Evolutionary conservation across 2,113 vertebrate species (phyloP), one percentile per base, ranked within the genome.

Genomic region (Hepsetus odoe): DNA sequence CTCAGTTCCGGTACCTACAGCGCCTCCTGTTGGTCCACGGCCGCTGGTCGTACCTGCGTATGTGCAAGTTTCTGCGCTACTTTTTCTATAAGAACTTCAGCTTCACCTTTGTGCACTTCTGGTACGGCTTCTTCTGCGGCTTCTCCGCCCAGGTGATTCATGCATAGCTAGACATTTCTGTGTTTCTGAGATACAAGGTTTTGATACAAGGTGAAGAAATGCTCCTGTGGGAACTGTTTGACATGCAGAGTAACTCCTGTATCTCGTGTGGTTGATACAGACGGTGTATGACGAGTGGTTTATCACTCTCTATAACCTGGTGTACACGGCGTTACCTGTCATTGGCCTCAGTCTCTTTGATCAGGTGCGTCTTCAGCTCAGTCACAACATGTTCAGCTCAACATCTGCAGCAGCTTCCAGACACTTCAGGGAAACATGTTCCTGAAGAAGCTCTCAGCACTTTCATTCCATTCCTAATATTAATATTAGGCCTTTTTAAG

Each of bases 31-130:
- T 99, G 85, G 95, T 99, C 33, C 97, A 99, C 0, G 98, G 97
- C 0, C 94, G 96, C 56, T 99, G 97, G 98, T 98, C 96, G 16
- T 99, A 99, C 74, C 90, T 96, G 49, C 95, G 97, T 90, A 98
- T 99, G 95, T 97, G 95, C 94, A 96, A 95, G 84, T 99, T 99
- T 86, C 93, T 99, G n/a, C 86, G 89, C 32, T 99, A 98, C 80
- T 99, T 99, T 86, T 99, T 99, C 87, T 99, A 97, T 81, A 99
- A 99, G 90, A 99, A 99, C 90, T 99, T 99, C 87, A 93, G 94
- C 86, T 99, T 98, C 86, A 98, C 97, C 0, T 88, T 99, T 28
- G 93, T 98, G 16, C 96, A 99, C 69, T 95, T 99, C 92, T 99
- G 98, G 97, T 99, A 96, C 8, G 95, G 91, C 56, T 98, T 98